Base-by-base conservation (phyloP, 2,113 vertebrate species). In the Polypterus bichir region DNA sequence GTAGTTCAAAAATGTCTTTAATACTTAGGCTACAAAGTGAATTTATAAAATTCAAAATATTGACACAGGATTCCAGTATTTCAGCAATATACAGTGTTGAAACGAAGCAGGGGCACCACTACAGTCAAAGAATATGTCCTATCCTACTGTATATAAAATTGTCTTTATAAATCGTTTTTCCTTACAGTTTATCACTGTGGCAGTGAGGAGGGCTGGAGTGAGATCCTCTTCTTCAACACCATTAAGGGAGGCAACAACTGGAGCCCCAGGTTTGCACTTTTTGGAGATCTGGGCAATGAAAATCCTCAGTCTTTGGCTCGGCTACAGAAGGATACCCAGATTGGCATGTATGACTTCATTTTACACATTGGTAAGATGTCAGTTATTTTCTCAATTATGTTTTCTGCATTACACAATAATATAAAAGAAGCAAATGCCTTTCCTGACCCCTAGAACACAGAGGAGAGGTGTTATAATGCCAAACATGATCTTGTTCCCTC, bases 231-330 rank as follows among this genome's bases (percentile, higher is more conserved):
- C 59, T 92, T 93, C 76, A 82, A 64, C 0, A 78, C 87, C 27
- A 71, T 92, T 68, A 84, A 81, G 60, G 79, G 71, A 2, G 85
- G 82, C 57, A 62, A 57, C 0, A 60, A 66, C 3, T 92, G 89
- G 81, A 89, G 84, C 55, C 89, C 92, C 47, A 83, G 74, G 9
- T 85, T 94, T 61, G 90, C 84, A 46, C 70, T 94, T 6, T 93
- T 86, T 11, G 91, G 92, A 5, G 91, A 94, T 68, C 66, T 93
- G 76, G 92, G 92, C 8, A 83, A 90, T 5, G 82, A 88, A 59
- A 94, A 94, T 72, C 82, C 92, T 0, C 90, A 88, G 74, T 89
- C 92, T 59, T 75, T 94, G 54, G 83, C 87, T 10, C 73, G 86
- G 7, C 79, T 94, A 57, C 87, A 80, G 69, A 86, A 85, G 60